A percentile compares a stretch with the other conserved stretches of the same genome.
phyloP scores from a whole-genome alignment of 2,888 invertebrate species.

The Chironomus riparius region DNA sequence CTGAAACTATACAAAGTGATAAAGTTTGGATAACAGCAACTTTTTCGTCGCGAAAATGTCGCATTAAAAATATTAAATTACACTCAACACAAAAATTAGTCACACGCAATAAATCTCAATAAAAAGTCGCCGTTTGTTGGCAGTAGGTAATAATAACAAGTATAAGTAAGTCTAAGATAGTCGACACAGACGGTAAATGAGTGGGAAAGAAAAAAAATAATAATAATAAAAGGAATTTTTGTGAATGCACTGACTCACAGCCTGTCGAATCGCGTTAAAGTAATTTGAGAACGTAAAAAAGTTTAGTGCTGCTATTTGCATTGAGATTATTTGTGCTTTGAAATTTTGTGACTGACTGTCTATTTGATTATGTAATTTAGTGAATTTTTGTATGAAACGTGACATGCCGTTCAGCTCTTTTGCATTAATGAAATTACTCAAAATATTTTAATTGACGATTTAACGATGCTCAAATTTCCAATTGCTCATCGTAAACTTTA shows the following conservation, averaged over 20 bases:
- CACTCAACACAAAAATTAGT: not conserved
- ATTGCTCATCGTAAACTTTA: no score
- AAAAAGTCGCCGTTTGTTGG: not conserved
- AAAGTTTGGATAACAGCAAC: no score
- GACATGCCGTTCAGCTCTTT: no score
- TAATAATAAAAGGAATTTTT: not conserved
- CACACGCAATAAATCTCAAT: constrained; percentile 10
- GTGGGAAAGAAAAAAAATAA: not conserved
- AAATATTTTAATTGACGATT: no score
- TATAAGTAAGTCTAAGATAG: not conserved
- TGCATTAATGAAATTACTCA: no score
- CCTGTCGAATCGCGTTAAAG: not conserved
- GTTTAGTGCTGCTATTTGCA: no score
- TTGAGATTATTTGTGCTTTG: no score
- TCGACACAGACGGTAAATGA: not conserved
- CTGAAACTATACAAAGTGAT: no score
- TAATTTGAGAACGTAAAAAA: not conserved
- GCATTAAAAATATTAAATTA: not conserved
- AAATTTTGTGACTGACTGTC: no score
- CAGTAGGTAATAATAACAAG: not conserved
- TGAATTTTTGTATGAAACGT: no score
- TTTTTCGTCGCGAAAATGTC: not conserved
- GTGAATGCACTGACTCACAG: not conserved
- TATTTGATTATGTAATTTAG: no score
- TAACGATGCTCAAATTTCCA: no score